Conservation (phyloP, 2,797 vertebrate genomes). For the Falco columbarius region DNA sequence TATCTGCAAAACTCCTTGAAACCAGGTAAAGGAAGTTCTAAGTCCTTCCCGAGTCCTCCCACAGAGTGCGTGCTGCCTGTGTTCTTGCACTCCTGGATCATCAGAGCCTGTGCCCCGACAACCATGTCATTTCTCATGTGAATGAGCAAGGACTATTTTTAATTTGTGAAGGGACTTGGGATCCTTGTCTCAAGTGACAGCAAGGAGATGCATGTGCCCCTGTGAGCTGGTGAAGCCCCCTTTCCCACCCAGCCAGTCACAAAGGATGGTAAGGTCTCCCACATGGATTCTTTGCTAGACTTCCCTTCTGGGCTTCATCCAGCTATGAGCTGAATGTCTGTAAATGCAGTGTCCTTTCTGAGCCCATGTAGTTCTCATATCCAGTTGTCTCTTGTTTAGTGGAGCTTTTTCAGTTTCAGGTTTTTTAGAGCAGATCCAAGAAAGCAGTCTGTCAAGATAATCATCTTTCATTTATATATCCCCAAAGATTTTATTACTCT, state of each 20-base stretch:
- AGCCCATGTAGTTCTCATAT: background rate
- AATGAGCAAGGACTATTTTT: background rate
- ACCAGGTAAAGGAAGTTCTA: background rate
- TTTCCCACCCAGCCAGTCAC: background rate
- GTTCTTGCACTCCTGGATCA: background rate
- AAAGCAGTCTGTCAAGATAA: background rate
- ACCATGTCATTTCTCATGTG: background rate
- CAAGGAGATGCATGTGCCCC: background rate
- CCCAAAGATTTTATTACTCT: background rate
- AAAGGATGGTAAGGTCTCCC: background rate
- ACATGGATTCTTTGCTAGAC: background rate
- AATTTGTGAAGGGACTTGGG: background rate
- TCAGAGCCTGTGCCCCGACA: background rate
- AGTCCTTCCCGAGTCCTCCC: rapidly evolving
- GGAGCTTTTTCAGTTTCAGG: background rate
- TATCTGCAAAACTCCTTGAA: background rate
- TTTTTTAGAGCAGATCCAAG: slow-evolving; percentile 21
- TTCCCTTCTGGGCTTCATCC: background rate
- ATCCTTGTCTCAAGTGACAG: background rate
- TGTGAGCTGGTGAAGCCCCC: background rate
- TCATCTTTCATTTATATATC: slow-evolving; percentile 17
- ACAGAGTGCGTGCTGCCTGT: background rate
- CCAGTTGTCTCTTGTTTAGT: background rate
- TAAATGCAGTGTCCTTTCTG: background rate
- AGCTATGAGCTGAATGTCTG: background rate